A percentile compares a stretch with the other conserved stretches of the same genome.
Conservation (phyloP, 2,113 vertebrate species). For the Podilymbus podiceps region DNA sequence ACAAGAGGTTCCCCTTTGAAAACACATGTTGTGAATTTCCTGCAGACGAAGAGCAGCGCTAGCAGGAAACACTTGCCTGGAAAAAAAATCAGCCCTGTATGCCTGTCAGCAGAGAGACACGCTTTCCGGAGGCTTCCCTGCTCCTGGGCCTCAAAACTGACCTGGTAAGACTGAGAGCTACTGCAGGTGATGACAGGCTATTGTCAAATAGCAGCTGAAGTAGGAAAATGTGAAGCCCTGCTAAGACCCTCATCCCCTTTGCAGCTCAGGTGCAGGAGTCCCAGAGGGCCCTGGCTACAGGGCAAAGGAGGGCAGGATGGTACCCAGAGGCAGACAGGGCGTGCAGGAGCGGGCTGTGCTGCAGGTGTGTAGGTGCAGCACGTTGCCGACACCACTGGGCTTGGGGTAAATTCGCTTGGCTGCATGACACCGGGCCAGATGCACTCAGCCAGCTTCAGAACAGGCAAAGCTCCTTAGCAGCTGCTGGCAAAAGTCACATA, state of each 20-base stretch:
- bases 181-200: not conserved
- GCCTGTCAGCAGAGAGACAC: not conserved
- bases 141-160: not conserved
- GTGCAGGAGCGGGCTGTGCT: fast-evolving
- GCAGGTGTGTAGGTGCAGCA: not conserved
- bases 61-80: not conserved
- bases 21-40: not conserved
- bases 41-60: not conserved
- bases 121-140: not conserved
- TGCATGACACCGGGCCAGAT: not conserved
- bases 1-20: not conserved
- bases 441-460: not conserved
- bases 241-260: not conserved
- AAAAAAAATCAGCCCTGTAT: not conserved
- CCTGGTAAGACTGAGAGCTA: not conserved
- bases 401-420: not conserved
- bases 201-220: not conserved
- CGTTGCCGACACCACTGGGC: fast-evolving
- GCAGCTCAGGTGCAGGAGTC: not conserved
- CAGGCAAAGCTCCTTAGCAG: not conserved
- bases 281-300: not conserved
- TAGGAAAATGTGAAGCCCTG: not conserved
- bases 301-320: not conserved
- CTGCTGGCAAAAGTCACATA: not conserved
- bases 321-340: not conserved